Evolutionary conservation across 1,140 invertebrate species (phyloP).

Genomic region (Eriosoma lanigerum): DNA sequence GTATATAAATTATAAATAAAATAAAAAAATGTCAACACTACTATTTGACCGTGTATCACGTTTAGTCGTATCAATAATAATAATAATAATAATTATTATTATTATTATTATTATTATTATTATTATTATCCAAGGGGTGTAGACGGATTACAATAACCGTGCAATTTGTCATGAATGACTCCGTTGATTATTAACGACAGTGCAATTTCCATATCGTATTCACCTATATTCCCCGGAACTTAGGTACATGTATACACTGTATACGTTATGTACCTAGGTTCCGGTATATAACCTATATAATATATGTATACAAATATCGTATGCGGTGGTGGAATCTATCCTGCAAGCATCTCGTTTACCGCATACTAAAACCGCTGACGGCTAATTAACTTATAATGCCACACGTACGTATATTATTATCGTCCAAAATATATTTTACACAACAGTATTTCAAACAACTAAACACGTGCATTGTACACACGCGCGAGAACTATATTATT

Average conservation of each 20-base stretch:
- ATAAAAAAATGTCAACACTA: too few relatives aligned
- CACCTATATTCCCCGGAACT: neutral
- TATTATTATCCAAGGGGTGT: neutral
- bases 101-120: too few relatives aligned
- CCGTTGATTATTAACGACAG: conserved; percentile 22
- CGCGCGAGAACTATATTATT: neutral
- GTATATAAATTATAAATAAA: too few relatives aligned
- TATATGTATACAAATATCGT: neutral
- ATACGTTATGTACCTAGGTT: neutral
- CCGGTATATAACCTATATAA: neutral
- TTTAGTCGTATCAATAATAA: neutral
- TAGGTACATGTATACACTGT: neutral
- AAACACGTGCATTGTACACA: neutral
- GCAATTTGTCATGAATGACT: conserved; percentile 36
- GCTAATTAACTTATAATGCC: conserved; percentile 46
- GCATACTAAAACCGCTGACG: conserved; percentile 33
- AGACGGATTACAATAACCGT: neutral
- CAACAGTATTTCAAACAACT: conserved; percentile 34
- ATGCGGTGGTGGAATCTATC: neutral
- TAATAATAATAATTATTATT: too few relatives aligned
- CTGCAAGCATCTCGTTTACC: neutral
- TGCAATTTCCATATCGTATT: conserved; percentile 32
- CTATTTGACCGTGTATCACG: too few relatives aligned
- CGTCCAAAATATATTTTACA: conserved; percentile 33
- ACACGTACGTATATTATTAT: conserved; percentile 22